These are phyloP conservation scores for Scolopax rusticola DNA, from an alignment of 2,797 vertebrate species.

Conservation along the genomic window DNA sequence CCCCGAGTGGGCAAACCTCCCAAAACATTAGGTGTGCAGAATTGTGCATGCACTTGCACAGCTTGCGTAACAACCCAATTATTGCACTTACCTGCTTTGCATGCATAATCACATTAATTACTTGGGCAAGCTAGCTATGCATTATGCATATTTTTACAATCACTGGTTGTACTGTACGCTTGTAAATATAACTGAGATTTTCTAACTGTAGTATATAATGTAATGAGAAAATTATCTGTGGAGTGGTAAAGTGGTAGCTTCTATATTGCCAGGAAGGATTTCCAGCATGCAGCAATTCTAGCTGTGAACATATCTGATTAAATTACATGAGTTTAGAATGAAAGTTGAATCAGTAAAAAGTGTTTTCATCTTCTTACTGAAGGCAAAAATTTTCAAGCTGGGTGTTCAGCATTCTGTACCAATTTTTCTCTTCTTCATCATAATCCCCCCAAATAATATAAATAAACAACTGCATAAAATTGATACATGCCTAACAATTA, in stretches of 20 bases:
- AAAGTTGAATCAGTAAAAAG: constrained; percentile 64
- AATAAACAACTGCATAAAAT: neutral
- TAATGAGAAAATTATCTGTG: constrained; percentile 72
- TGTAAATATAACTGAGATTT: constrained; percentile 66
- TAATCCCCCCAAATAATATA: neutral
- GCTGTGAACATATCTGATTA: constrained; percentile 71
- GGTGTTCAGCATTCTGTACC: neutral
- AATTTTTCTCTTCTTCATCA: neutral
- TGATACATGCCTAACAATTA: neutral
- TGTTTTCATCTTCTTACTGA: constrained; percentile 56
- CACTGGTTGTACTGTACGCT: constrained; percentile 25
- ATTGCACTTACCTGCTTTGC: constrained; percentile 62
- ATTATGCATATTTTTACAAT: constrained; percentile 64
- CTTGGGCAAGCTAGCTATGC: constrained; percentile 45
- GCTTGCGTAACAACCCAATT: constrained; percentile 37
- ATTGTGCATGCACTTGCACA: constrained; percentile 45
- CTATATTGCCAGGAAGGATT: constrained; percentile 63
- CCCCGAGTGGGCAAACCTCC: constrained; percentile 9
- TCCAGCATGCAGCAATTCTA: constrained; percentile 66
- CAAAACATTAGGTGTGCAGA: constrained; percentile 57
- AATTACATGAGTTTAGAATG: constrained; percentile 71
- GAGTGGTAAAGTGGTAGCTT: constrained; percentile 63
- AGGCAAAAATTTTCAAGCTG: constrained; percentile 44
- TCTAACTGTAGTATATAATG: constrained; percentile 46
- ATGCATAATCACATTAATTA: constrained; percentile 61